A percentile compares a stretch with the other conserved stretches of the same genome.
Evolutionary conservation across 2,888 invertebrate species (phyloP).

Genomic region (Drosophila borealis): DNA sequence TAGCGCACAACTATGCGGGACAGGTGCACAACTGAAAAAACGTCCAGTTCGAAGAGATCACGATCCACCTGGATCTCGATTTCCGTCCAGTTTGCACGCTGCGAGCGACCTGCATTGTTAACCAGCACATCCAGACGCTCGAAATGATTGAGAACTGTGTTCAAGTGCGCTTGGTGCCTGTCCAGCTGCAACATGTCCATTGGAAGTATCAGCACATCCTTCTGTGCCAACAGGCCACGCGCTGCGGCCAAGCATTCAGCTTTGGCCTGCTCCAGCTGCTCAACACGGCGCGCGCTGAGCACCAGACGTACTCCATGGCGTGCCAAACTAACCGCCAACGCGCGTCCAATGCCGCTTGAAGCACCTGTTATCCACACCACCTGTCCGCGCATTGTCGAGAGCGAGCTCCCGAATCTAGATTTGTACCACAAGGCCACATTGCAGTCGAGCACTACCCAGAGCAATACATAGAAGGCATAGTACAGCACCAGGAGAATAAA

Average conservation of each 20-base stretch:
- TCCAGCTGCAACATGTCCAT: conserved; percentile 88
- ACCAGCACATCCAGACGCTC: conserved; percentile 91
- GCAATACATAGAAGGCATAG: conserved; percentile 85
- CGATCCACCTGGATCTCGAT: conserved; percentile 90
- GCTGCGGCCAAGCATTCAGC: conserved; percentile 86
- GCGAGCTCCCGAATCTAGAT: conserved; percentile 87
- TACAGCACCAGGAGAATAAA: conserved; percentile 84
- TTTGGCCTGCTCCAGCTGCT: conserved; percentile 89
- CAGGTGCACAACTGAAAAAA: conserved; percentile 90
- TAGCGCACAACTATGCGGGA: conserved; percentile 89
- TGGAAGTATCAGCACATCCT: conserved; percentile 89
- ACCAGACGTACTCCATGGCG: conserved; percentile 88
- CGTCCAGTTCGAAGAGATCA: conserved; percentile 91
- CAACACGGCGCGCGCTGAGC: conserved; percentile 88
- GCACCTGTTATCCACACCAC: conserved; percentile 94
- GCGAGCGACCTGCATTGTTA: conserved; percentile 93
- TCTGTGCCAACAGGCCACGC: conserved; percentile 85
- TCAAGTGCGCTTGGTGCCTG: conserved; percentile 87
- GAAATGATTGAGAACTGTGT: conserved; percentile 88
- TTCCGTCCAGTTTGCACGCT: conserved; percentile 90
- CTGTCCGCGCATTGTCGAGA: conserved; percentile 87
- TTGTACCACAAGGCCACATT: conserved; percentile 87
- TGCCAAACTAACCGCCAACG: conserved; percentile 89
- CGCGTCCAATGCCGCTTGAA: conserved; percentile 93
- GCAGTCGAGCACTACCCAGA: conserved; percentile 87